Conservation (phyloP, 2,888 invertebrate genomes). For the Lingula anatina region DNA sequence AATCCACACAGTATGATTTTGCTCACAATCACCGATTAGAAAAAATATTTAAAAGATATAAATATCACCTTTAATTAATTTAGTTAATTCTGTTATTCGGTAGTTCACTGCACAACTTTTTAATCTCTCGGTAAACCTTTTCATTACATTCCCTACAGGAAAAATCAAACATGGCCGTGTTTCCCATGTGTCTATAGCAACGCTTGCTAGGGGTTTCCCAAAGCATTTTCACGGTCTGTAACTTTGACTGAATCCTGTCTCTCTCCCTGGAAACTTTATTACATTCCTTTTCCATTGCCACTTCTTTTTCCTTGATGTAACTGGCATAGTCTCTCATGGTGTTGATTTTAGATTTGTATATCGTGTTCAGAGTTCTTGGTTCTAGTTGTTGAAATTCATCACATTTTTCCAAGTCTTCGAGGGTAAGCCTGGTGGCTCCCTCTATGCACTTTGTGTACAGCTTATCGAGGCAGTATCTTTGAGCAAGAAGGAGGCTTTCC, state of each 20-base stretch:
- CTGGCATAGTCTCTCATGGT: slow-evolving; percentile 22
- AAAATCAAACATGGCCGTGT: slow-evolving; percentile 19
- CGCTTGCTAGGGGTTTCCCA: slow-evolving; percentile 26
- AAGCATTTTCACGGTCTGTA: slow-evolving; percentile 16
- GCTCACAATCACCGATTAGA: too few relatives aligned
- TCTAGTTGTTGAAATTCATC: slow-evolving; percentile 22
- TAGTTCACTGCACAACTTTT: slow-evolving; percentile 16
- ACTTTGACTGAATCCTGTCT: slow-evolving; percentile 16
- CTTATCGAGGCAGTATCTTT: slow-evolving; percentile 23
- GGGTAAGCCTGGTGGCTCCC: slow-evolving; percentile 25
- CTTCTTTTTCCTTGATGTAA: slow-evolving; percentile 18
- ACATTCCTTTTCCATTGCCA: slow-evolving; percentile 10
- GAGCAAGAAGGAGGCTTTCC: slow-evolving; percentile 35
- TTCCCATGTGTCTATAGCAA: slow-evolving; percentile 22
- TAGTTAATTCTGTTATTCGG: too few relatives aligned
- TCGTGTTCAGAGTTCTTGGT: slow-evolving; percentile 26
- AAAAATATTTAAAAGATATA: too few relatives aligned
- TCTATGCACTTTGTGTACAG: slow-evolving; percentile 28
- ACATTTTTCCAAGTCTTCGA: slow-evolving; percentile 31
- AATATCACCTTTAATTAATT: too few relatives aligned
- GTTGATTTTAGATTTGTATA: slow-evolving; percentile 23
- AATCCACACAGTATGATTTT: too few relatives aligned
- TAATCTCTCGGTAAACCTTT: slow-evolving; percentile 19
- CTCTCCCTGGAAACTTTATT: slow-evolving; percentile 18
- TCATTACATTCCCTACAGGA: slow-evolving; percentile 26